Conservation (phyloP, 2,113 vertebrate species). For the Marmota monax region DNA sequence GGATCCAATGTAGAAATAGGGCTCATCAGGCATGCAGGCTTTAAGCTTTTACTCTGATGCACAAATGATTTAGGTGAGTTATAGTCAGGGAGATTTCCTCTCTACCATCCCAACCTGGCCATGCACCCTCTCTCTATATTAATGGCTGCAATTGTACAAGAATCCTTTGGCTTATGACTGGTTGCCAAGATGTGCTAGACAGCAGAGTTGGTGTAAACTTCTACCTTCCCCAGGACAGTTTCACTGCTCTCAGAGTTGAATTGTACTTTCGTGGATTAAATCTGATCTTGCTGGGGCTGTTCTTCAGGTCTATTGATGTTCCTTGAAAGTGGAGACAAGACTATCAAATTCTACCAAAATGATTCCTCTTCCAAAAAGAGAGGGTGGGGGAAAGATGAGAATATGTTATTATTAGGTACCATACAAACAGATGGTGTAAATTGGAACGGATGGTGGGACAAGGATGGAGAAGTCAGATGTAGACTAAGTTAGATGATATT, state of each 20-base stretch:
- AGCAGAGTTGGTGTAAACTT: background rate
- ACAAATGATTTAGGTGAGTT: constrained; percentile 70
- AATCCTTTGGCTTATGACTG: background rate
- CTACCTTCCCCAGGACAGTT: background rate
- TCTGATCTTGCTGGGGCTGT: background rate
- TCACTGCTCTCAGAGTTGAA: background rate
- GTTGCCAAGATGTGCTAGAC: background rate
- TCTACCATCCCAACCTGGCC: background rate
- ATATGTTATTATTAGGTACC: background rate
- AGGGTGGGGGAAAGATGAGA: background rate
- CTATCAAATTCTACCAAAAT: background rate
- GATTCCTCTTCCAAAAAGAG: background rate
- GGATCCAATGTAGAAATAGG: background rate
- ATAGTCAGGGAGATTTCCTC: background rate
- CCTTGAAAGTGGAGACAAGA: background rate
- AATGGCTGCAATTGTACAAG: background rate
- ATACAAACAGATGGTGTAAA: background rate
- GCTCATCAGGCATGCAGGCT: background rate
- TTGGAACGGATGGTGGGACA: background rate
- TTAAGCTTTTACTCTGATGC: constrained; percentile 56
- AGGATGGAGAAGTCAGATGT: background rate
- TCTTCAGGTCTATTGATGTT: background rate
- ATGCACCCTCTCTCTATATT: background rate
- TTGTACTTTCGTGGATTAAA: background rate
- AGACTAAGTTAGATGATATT: background rate